phyloP scores from a whole-genome alignment of 1,140 invertebrate species.

The Hylaeus volcanicus region DNA sequence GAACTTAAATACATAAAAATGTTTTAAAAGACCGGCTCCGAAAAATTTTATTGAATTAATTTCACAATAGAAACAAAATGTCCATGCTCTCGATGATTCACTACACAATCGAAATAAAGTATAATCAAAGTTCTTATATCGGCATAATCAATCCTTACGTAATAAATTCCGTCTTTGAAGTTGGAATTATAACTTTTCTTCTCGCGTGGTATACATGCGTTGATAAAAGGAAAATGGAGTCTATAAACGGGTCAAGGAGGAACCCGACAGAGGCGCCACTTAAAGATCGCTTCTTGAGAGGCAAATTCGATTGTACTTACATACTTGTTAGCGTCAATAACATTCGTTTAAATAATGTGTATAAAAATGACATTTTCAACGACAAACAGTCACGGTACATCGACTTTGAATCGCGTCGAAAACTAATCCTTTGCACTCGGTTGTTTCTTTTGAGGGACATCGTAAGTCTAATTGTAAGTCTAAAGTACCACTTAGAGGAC shows the following conservation, averaged over 20 bases:
- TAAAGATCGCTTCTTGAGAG: not conserved
- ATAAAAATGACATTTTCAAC: not conserved
- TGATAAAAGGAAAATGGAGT: slow-evolving; percentile 54
- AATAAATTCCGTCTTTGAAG: slow-evolving; percentile 44
- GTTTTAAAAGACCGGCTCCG: not conserved
- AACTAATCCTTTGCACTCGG: not conserved
- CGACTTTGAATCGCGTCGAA: not conserved
- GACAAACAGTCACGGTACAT: not conserved
- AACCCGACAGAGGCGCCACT: slow-evolving; percentile 8
- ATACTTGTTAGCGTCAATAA: too few species aligned
- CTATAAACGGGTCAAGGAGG: not conserved
- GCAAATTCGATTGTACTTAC: slow-evolving; percentile 16
- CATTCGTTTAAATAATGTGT: not conserved
- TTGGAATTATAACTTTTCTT: slow-evolving; percentile 42
- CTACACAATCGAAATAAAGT: not conserved
- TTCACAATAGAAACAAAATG: not conserved
- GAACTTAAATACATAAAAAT: not conserved
- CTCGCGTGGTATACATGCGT: slow-evolving; percentile 39
- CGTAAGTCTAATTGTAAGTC: too few species aligned
- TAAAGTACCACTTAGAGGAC: too few species aligned
- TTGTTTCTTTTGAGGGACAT: too few species aligned
- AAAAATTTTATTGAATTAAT: not conserved
- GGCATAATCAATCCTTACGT: slow-evolving; percentile 45
- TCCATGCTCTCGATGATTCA: not conserved
- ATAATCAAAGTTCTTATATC: not conserved